Conservation (phyloP, 2,797 vertebrate species). For the Sandelia bainsii region DNA sequence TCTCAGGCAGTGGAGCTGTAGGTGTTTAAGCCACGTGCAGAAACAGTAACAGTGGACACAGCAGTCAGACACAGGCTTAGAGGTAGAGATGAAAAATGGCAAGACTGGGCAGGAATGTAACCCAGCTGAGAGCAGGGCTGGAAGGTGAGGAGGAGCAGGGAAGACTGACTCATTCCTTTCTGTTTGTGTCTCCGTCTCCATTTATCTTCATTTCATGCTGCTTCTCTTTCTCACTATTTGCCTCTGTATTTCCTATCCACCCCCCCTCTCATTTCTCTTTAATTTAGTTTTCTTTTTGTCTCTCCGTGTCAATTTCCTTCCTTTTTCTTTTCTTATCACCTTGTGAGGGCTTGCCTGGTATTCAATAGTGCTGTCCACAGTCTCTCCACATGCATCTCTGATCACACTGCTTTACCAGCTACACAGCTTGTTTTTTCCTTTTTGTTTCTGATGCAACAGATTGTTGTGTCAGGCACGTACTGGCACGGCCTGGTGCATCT, state of each 20-base stretch:
- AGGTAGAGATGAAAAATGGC: slow-evolving; percentile 50
- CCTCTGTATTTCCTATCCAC: slow-evolving; percentile 1
- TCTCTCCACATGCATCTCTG: slow-evolving; percentile 8
- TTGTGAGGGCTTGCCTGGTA: slow-evolving; percentile 70
- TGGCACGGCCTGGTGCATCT: not conserved
- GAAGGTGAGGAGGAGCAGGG: slow-evolving; percentile 52
- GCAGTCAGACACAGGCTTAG: slow-evolving; percentile 13
- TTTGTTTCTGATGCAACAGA: not conserved
- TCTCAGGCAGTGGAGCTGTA: too few species aligned
- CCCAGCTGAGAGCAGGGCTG: slow-evolving; percentile 39
- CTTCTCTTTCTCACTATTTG: not conserved
- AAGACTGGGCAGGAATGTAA: slow-evolving; percentile 69
- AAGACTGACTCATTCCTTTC: slow-evolving; percentile 64
- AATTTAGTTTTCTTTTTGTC: not conserved
- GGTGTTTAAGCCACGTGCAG: not conserved
- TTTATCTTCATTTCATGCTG: slow-evolving; percentile 8
- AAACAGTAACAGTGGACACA: slow-evolving; percentile 23
- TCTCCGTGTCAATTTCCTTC: not conserved
- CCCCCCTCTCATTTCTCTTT: slow-evolving; percentile 8
- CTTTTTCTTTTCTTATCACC: slow-evolving; percentile 13
- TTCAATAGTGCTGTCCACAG: slow-evolving; percentile 31
- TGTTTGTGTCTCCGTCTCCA: slow-evolving; percentile 37
- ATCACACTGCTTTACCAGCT: not conserved
- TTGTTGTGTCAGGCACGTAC: not conserved
- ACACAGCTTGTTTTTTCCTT: not conserved